These are phyloP conservation scores for Clytia hemisphaerica DNA, from an alignment of 30 jellyfish, hydroid and myxozoan species.

Conservation along the genomic window DNA sequence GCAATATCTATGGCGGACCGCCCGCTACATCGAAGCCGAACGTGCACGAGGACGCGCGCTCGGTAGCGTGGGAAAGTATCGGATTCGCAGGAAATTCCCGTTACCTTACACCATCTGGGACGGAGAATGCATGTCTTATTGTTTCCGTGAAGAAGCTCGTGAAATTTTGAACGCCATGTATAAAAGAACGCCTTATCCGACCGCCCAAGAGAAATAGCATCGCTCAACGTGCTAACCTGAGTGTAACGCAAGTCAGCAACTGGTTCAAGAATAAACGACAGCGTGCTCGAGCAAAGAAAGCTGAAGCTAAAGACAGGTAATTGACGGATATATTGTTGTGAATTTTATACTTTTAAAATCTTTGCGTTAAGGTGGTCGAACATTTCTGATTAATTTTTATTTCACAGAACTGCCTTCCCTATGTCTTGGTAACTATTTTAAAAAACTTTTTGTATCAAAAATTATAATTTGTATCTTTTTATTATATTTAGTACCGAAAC, in stretches of 20 bases:
- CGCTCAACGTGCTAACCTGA: constrained; percentile 62
- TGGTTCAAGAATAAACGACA: constrained; percentile 94
- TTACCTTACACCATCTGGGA: constrained; percentile 93
- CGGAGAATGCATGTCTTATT: constrained; percentile 81
- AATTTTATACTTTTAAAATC: too few species aligned
- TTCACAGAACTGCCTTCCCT: too few species aligned
- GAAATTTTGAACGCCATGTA: constrained; percentile 41
- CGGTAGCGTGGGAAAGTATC: constrained; percentile 89
- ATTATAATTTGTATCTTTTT: too few species aligned
- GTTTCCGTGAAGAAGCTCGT: constrained; percentile 73
- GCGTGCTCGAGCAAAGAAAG: constrained; percentile 49
- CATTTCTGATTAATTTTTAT: too few species aligned
- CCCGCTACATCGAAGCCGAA: constrained; percentile 89
- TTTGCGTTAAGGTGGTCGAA: too few species aligned
- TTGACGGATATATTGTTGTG: too few species aligned
- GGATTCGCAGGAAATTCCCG: constrained; percentile 84
- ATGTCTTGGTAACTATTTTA: too few species aligned
- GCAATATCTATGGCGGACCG: constrained; percentile 78
- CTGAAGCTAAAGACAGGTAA: neutral
- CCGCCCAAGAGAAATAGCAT: constrained; percentile 66
- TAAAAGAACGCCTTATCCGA: constrained; percentile 73
- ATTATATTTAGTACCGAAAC: too few species aligned
- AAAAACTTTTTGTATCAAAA: too few species aligned
- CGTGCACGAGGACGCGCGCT: constrained; percentile 65
- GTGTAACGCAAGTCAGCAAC: constrained; percentile 89